Conservation (phyloP, 1,140 invertebrate species). For the Gonatopus flavifemur region DNA sequence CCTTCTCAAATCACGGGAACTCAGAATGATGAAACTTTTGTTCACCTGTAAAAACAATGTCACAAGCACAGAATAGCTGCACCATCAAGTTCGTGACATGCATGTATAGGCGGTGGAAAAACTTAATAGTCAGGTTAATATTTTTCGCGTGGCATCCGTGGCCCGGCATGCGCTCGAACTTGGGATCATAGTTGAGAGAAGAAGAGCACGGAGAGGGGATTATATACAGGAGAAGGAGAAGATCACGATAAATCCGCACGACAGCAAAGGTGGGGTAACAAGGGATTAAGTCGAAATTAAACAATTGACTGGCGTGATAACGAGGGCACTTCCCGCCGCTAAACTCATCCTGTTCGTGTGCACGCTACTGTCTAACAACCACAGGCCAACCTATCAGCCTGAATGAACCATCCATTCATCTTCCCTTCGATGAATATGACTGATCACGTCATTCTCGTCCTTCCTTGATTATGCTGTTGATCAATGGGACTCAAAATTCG, state of each 20-base stretch:
- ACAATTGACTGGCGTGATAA: constrained; percentile 49
- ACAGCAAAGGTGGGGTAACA: constrained; percentile 5
- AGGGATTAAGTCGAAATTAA: constrained; percentile 34
- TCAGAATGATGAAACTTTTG: too few species aligned
- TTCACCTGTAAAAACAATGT: too few species aligned
- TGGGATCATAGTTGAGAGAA: neutral
- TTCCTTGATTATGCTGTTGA: too few species aligned
- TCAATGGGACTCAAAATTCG: too few species aligned
- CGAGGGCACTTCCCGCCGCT: constrained; percentile 47
- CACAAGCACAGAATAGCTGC: neutral
- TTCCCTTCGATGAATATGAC: constrained; percentile 31
- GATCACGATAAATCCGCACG: neutral
- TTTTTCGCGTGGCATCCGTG: constrained; percentile 31
- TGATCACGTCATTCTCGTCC: too few species aligned
- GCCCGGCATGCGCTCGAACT: constrained; percentile 10
- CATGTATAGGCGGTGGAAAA: constrained; percentile 20
- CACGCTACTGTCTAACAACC: constrained; percentile 20
- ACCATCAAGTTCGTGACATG: neutral
- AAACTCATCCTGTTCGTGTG: constrained; percentile 41
- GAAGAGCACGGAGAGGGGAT: neutral
- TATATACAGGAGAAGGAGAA: too few species aligned
- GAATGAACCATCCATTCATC: constrained; percentile 23
- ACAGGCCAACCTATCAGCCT: constrained; percentile 15
- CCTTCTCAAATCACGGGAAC: too few species aligned
- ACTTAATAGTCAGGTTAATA: constrained; percentile 30